Conservation (phyloP, 2,888 invertebrate species). For the Melolontha melolontha region DNA sequence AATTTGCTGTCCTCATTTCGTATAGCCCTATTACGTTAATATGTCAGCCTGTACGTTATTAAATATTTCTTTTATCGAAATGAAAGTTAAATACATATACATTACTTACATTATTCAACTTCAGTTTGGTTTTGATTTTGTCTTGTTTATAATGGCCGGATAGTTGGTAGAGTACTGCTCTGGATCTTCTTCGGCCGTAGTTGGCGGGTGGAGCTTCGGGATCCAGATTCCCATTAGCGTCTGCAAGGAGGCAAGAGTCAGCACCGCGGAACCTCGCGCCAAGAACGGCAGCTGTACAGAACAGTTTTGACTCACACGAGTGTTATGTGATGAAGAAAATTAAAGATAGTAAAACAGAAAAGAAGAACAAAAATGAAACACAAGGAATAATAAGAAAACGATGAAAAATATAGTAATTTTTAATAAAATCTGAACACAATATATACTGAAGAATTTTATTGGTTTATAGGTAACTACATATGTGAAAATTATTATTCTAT, state of each 20-base stretch:
- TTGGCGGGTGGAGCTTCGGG: constrained; percentile 82
- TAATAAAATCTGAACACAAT: too few relatives aligned
- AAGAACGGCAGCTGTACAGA: constrained; percentile 78
- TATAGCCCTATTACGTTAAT: too few relatives aligned
- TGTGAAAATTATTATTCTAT: too few relatives aligned
- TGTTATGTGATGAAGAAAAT: constrained; percentile 25
- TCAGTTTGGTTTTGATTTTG: constrained; percentile 92
- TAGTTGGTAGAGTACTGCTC: constrained; percentile 95
- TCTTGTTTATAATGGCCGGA: constrained; percentile 97
- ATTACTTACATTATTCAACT: constrained; percentile 91
- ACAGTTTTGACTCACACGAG: constrained; percentile 45
- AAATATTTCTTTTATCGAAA: too few relatives aligned
- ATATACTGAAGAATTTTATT: too few relatives aligned
- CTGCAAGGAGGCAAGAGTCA: constrained; percentile 83
- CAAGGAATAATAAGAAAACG: background rate
- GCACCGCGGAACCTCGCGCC: constrained; percentile 84
- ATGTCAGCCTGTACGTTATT: too few relatives aligned
- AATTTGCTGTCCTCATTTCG: too few relatives aligned
- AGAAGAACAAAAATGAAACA: background rate
- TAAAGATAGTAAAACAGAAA: constrained; percentile 8
- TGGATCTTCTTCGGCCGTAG: constrained; percentile 91
- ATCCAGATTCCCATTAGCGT: constrained; percentile 84
- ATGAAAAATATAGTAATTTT: background rate
- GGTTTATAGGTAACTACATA: too few relatives aligned
- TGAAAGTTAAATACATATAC: background rate